phyloP scores from a whole-genome alignment of 2,888 invertebrate species.

The Torymus tubicola region DNA sequence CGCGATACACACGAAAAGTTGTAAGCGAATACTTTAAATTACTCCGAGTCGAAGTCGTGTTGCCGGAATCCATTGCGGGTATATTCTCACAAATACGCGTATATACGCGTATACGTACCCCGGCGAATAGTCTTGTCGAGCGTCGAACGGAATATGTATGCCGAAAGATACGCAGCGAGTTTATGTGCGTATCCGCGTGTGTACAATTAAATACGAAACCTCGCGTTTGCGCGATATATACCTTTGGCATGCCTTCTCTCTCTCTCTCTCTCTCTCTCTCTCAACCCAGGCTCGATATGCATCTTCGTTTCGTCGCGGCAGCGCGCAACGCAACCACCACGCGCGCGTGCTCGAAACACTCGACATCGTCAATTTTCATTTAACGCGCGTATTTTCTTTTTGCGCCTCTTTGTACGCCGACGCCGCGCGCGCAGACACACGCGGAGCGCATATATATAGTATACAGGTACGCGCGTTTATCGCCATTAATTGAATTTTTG shows the following conservation, averaged over 20 bases:
- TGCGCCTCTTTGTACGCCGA: neutral
- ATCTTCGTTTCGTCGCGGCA: slow-evolving; percentile 49
- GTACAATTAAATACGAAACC: slow-evolving; percentile 52
- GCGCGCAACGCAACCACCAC: too few species aligned
- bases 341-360: slow-evolving; percentile 1
- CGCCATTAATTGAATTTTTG: slow-evolving; percentile 43
- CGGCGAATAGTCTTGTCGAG: slow-evolving; percentile 32
- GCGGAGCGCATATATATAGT: neutral
- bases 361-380: slow-evolving; percentile 54
- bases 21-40: slow-evolving; percentile 31
- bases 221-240: neutral
- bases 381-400: slow-evolving; percentile 16
- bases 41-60: neutral
- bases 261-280: neutral
- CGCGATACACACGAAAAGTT: neutral
- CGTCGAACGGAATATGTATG: slow-evolving; percentile 47
- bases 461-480: slow-evolving; percentile 2
- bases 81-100: too few species aligned
- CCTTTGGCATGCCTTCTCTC: slow-evolving; percentile 20
- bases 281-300: slow-evolving; percentile 36
- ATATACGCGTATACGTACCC: neutral
- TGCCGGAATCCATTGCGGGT: neutral
- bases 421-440: neutral
- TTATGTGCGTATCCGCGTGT: slow-evolving; percentile 43
- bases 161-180: slow-evolving; percentile 45